Base-by-base conservation (phyloP, 2,113 vertebrate genomes). In the Piaya cayana region DNA sequence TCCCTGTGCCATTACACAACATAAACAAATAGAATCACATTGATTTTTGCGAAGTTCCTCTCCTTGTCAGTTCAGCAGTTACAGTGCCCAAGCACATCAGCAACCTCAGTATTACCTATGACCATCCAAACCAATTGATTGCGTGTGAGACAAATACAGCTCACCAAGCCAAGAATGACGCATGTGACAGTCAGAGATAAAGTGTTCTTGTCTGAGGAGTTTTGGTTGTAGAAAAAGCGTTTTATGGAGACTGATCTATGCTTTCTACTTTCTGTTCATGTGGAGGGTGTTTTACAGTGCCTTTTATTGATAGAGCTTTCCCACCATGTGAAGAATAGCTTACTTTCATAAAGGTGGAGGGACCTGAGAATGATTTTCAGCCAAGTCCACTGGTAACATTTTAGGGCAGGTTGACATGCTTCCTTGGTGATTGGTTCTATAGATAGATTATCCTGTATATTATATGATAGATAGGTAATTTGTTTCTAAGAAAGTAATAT, bases 1-100 rank as follows among this genome's bases (percentile, higher is more conserved):
- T 53, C 15, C 21, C 18, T 0, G 0, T 68, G n/a, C 30, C 19
- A 3, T n/a, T 81, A n/a, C 14, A 37, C 26, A 29, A 3, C 55
- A 30, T 10, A 52, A 75, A 67, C 11, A 37, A 43, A 21, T 50
- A 47, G 12, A 7, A 5, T 56, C 25, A 45, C 32, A 4, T 3
- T 20, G 81, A 34, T 53, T 65, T 65, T 47, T 20, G 6, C n/a
- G n/a, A 22, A 43, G 23, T 36, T 49, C 30, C 2, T 52, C 18
- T 23, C 23, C 11, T 47, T 70, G 36, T 56, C 32, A 26, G 32
- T 21, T 76, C 50, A 34, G 34, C 25, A 45, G 27, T 55, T 30
- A 23, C 4, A 8, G 52, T 77, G 25, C 39, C 32, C 39, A 39
- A 34, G 59, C 19, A 34, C 36, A n/a, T 39, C 34, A 26, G 43